Percentiles rank a stretch among this genome's conserved stretches.
These are phyloP conservation scores for Temnothorax longispinosus DNA, from an alignment of 1,140 invertebrate species.

Conservation along the genomic window DNA sequence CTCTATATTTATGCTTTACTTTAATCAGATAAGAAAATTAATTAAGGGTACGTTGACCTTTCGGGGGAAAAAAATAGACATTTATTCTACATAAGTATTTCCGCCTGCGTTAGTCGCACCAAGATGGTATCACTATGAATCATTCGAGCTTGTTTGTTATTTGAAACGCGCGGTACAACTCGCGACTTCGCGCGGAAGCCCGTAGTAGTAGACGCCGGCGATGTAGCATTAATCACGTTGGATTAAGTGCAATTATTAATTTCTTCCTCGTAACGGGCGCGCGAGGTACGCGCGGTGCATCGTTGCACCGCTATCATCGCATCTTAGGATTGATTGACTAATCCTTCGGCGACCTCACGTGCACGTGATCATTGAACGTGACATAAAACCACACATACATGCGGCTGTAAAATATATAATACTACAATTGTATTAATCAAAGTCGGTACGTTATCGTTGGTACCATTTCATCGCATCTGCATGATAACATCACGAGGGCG, in stretches of 20 bases:
- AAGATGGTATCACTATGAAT: constrained; percentile 32
- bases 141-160: constrained; percentile 18
- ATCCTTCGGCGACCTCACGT: constrained; percentile 21
- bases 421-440: constrained; percentile 41
- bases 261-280: constrained; percentile 66
- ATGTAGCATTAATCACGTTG: constrained; percentile 73
- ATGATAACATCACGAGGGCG: background rate
- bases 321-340: constrained; percentile 51
- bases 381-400: constrained; percentile 2
- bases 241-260: constrained; percentile 76
- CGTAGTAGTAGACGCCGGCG: constrained; percentile 37
- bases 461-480: background rate
- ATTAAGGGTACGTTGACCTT: constrained; percentile 21
- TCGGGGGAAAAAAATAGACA: background rate
- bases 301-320: constrained; percentile 62
- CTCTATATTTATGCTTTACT: background rate
- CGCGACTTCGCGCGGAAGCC: constrained; percentile 37
- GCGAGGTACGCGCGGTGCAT: constrained; percentile 63
- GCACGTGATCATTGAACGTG: constrained; percentile 47
- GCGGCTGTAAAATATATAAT: constrained; percentile 9
- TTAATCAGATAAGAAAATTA: constrained; percentile 28
- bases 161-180: constrained; percentile 48
- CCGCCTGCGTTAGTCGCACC: background rate
- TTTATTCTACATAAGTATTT: constrained; percentile 15
- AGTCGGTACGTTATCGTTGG: background rate